A percentile compares a stretch with the other conserved stretches of the same genome.
Conservation (phyloP, 2,888 invertebrate genomes). For the Autographa pulchrina region DNA sequence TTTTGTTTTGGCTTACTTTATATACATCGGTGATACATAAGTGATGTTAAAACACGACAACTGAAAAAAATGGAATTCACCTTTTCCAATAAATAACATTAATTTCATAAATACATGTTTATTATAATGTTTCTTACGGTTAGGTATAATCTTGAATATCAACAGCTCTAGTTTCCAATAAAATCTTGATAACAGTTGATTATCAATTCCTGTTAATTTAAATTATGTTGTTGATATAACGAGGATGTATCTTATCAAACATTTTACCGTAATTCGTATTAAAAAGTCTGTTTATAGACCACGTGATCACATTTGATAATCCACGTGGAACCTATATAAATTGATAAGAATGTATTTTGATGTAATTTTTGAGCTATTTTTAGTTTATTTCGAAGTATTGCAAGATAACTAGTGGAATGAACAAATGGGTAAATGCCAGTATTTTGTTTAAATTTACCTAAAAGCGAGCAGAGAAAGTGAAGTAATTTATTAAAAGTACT, state of each 20-base stretch:
- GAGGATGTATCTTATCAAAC: not conserved
- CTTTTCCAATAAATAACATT: too few species aligned
- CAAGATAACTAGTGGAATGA: not conserved
- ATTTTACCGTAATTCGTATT: not conserved
- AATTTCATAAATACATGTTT: too few species aligned
- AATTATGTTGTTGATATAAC: not conserved
- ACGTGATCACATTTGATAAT: not conserved
- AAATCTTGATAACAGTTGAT: not conserved
- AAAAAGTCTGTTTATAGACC: not conserved
- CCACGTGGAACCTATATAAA: not conserved
- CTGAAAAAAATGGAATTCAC: too few species aligned
- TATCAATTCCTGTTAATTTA: conserved; percentile 1
- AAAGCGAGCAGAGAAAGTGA: not conserved
- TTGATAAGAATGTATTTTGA: not conserved
- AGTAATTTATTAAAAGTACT: not conserved
- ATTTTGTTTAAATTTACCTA: not conserved
- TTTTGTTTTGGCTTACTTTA: too few species aligned
- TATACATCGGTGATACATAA: too few species aligned
- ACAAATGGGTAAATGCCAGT: not conserved
- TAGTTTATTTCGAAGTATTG: not conserved
- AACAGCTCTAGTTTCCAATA: not conserved
- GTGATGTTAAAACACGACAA: too few species aligned
- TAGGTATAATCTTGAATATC: not conserved
- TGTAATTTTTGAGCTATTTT: not conserved
- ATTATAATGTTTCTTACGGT: too few species aligned